Conservation (phyloP, 1,140 invertebrate genomes). For the Drosophila truncata region DNA sequence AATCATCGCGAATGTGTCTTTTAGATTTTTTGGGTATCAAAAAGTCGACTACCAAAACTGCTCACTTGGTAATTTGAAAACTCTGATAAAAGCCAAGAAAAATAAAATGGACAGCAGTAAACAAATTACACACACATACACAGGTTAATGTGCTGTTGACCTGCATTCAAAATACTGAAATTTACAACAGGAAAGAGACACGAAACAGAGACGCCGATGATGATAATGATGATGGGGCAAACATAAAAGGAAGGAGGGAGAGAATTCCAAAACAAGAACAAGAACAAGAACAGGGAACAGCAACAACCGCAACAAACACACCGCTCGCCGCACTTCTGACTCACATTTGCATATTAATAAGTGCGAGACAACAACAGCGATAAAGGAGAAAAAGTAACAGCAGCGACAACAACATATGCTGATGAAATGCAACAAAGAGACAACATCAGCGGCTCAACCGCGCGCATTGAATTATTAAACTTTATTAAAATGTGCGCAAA, state of each 20-base stretch:
- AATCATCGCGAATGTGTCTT: not conserved
- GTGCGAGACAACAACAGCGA: constrained; percentile 29
- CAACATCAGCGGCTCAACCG: constrained; percentile 46
- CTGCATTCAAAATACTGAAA: constrained; percentile 62
- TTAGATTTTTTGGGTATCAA: constrained; percentile 11
- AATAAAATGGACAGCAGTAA: constrained; percentile 33
- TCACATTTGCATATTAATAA: constrained; percentile 78
- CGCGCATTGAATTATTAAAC: constrained; percentile 64
- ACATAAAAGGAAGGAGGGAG: constrained; percentile 30
- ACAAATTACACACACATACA: constrained; percentile 30
- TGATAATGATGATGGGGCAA: constrained; percentile 31
- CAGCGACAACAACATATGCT: constrained; percentile 33
- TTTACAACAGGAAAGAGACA: constrained; percentile 53
- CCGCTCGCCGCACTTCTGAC: constrained; percentile 31
- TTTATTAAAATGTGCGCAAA: constrained; percentile 62
- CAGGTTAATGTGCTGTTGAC: constrained; percentile 57
- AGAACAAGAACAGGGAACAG: constrained; percentile 13
- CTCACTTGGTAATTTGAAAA: constrained; percentile 39
- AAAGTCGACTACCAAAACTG: constrained; percentile 21
- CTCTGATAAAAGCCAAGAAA: constrained; percentile 35
- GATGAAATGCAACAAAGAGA: constrained; percentile 69
- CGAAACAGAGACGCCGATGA: constrained; percentile 41
- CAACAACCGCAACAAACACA: constrained; percentile 31
- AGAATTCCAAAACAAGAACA: constrained; percentile 21
- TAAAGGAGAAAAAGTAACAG: constrained; percentile 27